These are phyloP conservation scores for Steinernema feltiae DNA, from an alignment of 1,140 invertebrate genomes.

Conservation along the genomic window DNA sequence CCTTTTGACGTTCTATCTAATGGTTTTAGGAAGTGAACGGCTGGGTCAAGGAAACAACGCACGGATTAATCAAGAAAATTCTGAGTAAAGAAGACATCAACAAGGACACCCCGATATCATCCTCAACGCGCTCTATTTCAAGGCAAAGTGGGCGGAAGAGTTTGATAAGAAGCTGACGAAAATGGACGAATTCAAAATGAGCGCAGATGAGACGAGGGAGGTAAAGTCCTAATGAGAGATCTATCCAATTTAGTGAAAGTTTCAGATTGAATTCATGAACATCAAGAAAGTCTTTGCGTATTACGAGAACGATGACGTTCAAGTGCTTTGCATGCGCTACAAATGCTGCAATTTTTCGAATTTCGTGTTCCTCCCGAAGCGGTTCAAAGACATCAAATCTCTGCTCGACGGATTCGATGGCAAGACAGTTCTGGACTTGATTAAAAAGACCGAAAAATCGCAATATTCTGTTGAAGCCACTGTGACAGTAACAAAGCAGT, in stretches of 20 bases:
- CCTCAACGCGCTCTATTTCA: not conserved
- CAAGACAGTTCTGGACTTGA: not conserved
- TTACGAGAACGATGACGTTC: not conserved
- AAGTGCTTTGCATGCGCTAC: not conserved
- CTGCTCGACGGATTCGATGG: not conserved
- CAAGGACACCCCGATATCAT: not conserved
- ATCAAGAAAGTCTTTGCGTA: not conserved
- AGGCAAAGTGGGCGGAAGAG: not conserved
- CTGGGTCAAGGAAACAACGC: not conserved
- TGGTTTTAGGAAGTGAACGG: not conserved
- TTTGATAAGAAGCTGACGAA: not conserved
- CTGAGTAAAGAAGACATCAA: not conserved
- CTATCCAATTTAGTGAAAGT: not conserved
- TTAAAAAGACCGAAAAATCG: not conserved
- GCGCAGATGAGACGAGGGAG: not conserved
- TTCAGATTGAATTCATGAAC: not conserved
- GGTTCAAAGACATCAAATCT: not conserved
- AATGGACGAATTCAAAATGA: not conserved
- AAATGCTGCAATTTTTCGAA: not conserved
- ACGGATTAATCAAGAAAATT: not conserved
- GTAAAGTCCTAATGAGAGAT: not conserved
- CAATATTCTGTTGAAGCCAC: too few relatives aligned
- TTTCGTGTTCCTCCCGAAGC: not conserved
- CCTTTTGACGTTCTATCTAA: too few relatives aligned
- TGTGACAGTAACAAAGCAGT: not conserved